phyloP scores from a whole-genome alignment of 2,797 vertebrate species.

The Acrocephalus scirpaceus region DNA sequence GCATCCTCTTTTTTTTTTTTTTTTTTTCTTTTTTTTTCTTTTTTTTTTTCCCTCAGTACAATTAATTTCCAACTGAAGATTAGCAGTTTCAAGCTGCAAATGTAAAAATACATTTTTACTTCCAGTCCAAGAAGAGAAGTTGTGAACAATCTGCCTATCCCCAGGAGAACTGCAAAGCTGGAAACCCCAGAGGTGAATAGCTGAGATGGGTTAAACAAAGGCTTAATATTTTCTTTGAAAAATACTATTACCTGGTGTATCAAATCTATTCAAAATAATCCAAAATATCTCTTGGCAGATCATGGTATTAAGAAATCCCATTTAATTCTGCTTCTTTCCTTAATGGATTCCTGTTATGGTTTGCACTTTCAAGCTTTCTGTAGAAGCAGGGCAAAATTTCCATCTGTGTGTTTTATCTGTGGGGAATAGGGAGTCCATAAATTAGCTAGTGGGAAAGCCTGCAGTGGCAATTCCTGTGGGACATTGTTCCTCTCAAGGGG shows the following conservation, averaged over 20 bases:
- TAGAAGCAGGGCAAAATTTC: not conserved
- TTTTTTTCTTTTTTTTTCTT: no score
- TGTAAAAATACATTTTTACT: not conserved
- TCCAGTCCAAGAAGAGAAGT: not conserved
- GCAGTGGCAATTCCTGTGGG: not conserved
- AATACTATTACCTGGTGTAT: not conserved
- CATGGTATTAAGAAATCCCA: not conserved
- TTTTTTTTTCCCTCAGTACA: not conserved
- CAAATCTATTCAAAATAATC: not conserved
- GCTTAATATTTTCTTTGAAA: not conserved
- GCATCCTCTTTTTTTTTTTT: not conserved
- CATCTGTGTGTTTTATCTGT: not conserved
- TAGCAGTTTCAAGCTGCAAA: conserved; percentile 6
- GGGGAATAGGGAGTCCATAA: not conserved
- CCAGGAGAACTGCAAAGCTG: not conserved
- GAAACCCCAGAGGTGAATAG: not conserved
- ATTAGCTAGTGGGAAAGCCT: not conserved
- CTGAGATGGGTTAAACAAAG: not conserved
- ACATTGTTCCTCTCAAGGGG: not conserved
- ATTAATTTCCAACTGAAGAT: conserved; percentile 57
- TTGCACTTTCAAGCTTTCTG: not conserved
- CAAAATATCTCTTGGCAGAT: not conserved
- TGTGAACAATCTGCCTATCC: not conserved
- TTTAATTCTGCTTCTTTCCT: not conserved
- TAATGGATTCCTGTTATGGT: not conserved